phyloP scores from a whole-genome alignment of 1,140 invertebrate genomes.

The Ylistrum balloti region DNA sequence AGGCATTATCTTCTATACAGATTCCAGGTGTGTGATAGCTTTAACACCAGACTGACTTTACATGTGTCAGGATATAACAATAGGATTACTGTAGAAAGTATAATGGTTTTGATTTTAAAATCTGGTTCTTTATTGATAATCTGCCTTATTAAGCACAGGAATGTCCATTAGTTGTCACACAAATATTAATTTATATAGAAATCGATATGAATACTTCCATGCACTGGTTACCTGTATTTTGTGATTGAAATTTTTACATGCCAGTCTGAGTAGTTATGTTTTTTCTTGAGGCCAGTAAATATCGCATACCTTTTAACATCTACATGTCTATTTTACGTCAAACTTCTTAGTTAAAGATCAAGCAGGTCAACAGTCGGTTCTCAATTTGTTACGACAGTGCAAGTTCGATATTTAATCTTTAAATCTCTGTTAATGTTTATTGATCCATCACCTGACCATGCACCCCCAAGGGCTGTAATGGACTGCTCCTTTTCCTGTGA shows the following conservation, averaged over 20 bases:
- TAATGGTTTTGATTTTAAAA: not conserved
- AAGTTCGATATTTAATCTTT: not conserved
- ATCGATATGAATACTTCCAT: not conserved
- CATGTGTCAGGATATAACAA: too few species aligned
- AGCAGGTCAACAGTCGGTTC: not conserved
- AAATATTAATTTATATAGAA: not conserved
- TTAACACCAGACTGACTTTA: too few species aligned
- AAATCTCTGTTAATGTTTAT: slow-evolving; percentile 9
- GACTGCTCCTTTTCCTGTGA: not conserved
- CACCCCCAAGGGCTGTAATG: not conserved
- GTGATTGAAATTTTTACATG: too few species aligned
- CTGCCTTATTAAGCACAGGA: too few species aligned
- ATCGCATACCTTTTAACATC: not conserved
- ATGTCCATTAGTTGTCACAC: not conserved
- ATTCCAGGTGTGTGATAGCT: not conserved
- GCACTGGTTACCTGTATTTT: too few species aligned
- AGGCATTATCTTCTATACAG: not conserved
- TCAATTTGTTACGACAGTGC: not conserved
- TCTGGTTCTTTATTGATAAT: not conserved
- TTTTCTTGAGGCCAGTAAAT: not conserved
- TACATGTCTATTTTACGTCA: not conserved
- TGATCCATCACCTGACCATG: not conserved
- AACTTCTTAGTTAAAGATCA: not conserved
- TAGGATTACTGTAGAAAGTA: too few species aligned
- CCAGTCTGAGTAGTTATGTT: not conserved